These are phyloP conservation scores for Dione juno DNA, from an alignment of 2,888 invertebrate genomes.

Conservation along the genomic window DNA sequence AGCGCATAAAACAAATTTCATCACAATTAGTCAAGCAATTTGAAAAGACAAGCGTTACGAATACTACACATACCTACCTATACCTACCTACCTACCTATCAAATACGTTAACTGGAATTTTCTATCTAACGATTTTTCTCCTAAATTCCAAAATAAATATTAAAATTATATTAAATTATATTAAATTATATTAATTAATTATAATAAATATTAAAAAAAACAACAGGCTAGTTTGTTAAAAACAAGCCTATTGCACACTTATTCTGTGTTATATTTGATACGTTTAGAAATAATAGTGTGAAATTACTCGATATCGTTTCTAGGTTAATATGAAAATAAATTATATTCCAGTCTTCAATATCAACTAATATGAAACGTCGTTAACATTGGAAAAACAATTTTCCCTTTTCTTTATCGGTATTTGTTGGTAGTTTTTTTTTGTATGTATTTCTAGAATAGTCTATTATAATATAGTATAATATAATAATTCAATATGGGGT, in stretches of 20 bases:
- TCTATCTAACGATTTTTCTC: no score
- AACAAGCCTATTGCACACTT: conserved; percentile 20
- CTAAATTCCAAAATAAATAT: no score
- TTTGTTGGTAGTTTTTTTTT: neutral
- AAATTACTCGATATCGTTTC: conserved; percentile 29
- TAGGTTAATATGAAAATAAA: conserved; percentile 40
- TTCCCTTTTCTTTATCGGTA: neutral
- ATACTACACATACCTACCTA: no score
- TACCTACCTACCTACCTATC: no score
- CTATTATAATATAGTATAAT: no score
- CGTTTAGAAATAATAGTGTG: conserved; percentile 16
- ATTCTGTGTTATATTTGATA: conserved; percentile 33
- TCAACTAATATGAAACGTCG: conserved; percentile 14
- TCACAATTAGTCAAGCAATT: no score
- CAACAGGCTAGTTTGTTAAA: neutral
- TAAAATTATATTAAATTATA: no score
- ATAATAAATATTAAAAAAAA: no score
- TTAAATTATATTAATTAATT: no score
- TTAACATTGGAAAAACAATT: conserved; percentile 5
- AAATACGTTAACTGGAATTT: no score
- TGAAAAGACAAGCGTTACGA: neutral
- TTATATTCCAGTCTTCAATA: neutral
- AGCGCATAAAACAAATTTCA: neutral
- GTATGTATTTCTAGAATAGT: neutral
- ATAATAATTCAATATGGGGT: no score